Conservation (phyloP, 2,888 invertebrate genomes). For the Caenorhabditis sulstoni region DNA sequence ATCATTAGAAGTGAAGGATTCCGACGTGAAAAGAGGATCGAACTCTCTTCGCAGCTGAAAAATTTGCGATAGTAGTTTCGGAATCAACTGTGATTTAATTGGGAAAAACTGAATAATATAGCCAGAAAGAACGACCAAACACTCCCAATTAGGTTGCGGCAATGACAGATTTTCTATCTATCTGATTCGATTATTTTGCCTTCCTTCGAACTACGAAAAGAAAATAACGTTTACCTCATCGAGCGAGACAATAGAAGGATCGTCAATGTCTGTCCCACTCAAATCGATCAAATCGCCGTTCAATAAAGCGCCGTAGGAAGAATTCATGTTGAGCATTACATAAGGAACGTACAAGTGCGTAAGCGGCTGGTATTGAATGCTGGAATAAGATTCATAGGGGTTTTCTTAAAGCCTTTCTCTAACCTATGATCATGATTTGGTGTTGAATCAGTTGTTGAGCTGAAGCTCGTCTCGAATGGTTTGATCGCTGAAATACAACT, state of each 20-base stretch:
- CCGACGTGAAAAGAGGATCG: constrained; percentile 61
- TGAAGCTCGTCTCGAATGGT: constrained; percentile 36
- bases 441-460: constrained; percentile 7
- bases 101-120: background rate
- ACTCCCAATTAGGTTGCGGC: constrained; percentile 36
- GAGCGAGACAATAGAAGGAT: constrained; percentile 8
- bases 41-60: constrained; percentile 71
- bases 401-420: background rate
- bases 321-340: constrained; percentile 50
- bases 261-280: constrained; percentile 29
- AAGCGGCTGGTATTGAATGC: constrained; percentile 57
- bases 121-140: constrained; percentile 23
- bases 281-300: constrained; percentile 75
- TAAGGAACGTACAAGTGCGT: constrained; percentile 68
- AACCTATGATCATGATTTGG: constrained; percentile 22
- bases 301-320: constrained; percentile 51
- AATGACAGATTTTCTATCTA: constrained; percentile 35
- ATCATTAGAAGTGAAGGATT: constrained; percentile 1
- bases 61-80: too few relatives aligned
- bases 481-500: constrained; percentile 34
- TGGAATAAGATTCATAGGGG: constrained; percentile 5
- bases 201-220: background rate
- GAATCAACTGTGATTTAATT: too few relatives aligned
- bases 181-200: constrained; percentile 12
- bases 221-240: constrained; percentile 49